phyloP scores from a whole-genome alignment of 2,797 vertebrate species.

The Dicrostonyx torquatus region DNA sequence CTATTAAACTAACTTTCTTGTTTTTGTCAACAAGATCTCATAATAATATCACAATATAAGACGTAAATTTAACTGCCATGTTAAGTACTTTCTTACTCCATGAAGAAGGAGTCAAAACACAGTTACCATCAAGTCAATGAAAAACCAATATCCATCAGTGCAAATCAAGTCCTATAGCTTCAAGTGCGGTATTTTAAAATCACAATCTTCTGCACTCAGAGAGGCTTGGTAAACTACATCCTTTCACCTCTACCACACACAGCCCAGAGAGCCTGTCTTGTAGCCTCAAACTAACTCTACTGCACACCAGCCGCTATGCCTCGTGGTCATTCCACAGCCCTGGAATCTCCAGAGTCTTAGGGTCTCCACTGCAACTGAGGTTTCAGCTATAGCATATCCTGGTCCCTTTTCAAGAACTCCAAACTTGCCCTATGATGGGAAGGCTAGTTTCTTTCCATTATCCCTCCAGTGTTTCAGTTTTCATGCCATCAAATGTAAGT shows the following conservation, averaged over 20 bases:
- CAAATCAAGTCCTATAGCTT: too few species aligned
- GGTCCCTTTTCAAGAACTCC: not conserved
- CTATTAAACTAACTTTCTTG: not conserved
- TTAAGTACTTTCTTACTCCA: not conserved
- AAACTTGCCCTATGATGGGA: not conserved
- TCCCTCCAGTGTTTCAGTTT: not conserved
- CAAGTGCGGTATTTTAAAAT: not conserved
- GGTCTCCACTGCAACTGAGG: not conserved
- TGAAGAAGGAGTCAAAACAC: not conserved
- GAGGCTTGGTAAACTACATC: not conserved
- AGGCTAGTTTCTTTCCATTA: not conserved
- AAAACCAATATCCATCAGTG: too few species aligned
- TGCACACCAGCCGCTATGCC: too few species aligned
- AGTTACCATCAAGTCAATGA: too few species aligned
- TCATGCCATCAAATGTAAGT: not conserved
- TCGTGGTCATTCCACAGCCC: not conserved
- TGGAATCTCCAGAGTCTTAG: too few species aligned
- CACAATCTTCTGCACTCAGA: not conserved
- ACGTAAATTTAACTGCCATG: not conserved
- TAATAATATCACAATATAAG: not conserved
- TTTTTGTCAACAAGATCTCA: not conserved
- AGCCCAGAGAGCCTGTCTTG: not conserved
- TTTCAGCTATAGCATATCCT: too few species aligned
- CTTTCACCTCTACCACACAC: too few species aligned
- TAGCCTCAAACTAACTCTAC: too few species aligned